Evolutionary conservation across 2,113 vertebrate species (phyloP), one percentile per base, ranked within the genome.

Genomic region (Ophiodon elongatus): DNA sequence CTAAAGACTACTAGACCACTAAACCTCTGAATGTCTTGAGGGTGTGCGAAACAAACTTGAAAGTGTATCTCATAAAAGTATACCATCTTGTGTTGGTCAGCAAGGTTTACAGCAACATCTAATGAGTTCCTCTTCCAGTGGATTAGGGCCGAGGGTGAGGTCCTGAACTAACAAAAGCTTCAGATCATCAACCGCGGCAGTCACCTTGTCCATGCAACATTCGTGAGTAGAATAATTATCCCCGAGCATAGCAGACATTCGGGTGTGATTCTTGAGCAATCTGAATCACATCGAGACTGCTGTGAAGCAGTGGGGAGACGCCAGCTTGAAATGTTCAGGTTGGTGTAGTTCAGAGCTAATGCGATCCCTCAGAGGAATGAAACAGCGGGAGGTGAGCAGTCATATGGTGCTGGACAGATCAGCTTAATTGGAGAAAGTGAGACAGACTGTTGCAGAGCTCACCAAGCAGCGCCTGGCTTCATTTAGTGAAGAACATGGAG

Each of bases 401-500:
- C 84, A 76, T 59, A 90, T 39, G 62, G 59, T 19, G 77, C 77
- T 76, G 87, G 89, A 91, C 80, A 83, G 82, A 91, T 90, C 83
- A 62, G 79, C 80, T 75, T 92, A 92, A 93, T 93, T 92, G 88
- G 91, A 92, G 81, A 85, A 79, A 83, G 90, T 60, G 83, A 90
- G 82, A 86, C 73, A 52, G 80, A 72, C 90, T 85, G 83, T 68
- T 84, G 80, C 78, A 47, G 86, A 59, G 84, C 89, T 88, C 75
- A 31, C 56, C 21, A 8, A 79, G 68, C 73, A 27, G 68, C 59
- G 45, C 19, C 76, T 45, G 75, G 69, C 76, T 79, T 85, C 74
- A 39, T 89, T 91, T 90, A 91, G 75, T 6, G 41, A 56, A 69
- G 83, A 87, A 90, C 88, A 89, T 8, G 1, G 65, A 85, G 83